These are phyloP conservation scores for Mastomys coucha DNA, from an alignment of 2,113 vertebrate species.

Conservation along the genomic window DNA sequence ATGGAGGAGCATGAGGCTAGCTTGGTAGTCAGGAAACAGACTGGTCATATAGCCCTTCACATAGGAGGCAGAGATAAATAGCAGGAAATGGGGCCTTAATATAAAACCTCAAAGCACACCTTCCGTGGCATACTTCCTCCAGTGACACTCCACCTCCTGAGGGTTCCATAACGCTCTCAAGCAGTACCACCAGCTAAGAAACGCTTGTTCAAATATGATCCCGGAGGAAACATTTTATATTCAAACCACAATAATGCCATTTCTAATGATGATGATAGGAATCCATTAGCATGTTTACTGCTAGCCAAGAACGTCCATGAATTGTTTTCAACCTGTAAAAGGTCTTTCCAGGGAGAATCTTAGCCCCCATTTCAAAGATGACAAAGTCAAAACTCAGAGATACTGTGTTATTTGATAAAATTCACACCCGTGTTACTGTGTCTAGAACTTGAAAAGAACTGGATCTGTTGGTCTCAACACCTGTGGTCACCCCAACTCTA, in stretches of 20 bases:
- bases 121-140: not conserved
- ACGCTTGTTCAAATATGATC: not conserved
- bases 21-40: not conserved
- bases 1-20: not conserved
- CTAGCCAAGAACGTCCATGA: not conserved
- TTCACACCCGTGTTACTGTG: not conserved
- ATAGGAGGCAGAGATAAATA: not conserved
- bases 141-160: not conserved
- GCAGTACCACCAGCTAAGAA: not conserved
- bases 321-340: not conserved
- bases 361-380: slow-evolving; percentile 5
- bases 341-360: not conserved
- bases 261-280: not conserved
- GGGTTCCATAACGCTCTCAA: not conserved
- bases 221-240: not conserved
- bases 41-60: too few species aligned
- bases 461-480: not conserved
- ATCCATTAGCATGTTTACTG: not conserved
- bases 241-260: not conserved
- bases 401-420: not conserved
- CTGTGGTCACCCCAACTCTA: not conserved
- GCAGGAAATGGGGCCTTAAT: not conserved
- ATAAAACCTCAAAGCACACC: not conserved
- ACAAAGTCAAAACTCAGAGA: not conserved
- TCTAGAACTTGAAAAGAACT: not conserved